These are phyloP conservation scores for Dermolepida albohirtum DNA, from an alignment of 2,888 invertebrate species.

Conservation along the genomic window DNA sequence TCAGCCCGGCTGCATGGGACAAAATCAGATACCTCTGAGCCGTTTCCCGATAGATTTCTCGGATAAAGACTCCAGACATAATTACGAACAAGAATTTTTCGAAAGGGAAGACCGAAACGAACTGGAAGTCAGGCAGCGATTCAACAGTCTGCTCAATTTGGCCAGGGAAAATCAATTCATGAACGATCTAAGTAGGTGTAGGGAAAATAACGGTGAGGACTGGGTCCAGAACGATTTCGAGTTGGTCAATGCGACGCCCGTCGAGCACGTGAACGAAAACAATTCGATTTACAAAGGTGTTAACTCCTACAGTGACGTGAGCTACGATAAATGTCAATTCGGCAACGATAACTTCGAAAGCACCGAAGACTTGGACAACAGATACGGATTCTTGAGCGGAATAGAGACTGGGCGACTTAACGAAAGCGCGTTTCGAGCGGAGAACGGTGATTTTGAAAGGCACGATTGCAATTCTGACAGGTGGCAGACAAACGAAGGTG, in stretches of 20 bases:
- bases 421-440: neutral
- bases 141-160: constrained; percentile 56
- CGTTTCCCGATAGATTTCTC: constrained; percentile 2
- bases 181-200: constrained; percentile 47
- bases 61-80: constrained; percentile 1
- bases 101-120: constrained; percentile 47
- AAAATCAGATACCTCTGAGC: neutral
- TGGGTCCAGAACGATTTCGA: constrained; percentile 46
- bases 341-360: constrained; percentile 24
- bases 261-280: constrained; percentile 16
- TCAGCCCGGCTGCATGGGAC: constrained; percentile 19
- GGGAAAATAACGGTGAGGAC: constrained; percentile 42
- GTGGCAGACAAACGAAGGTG: constrained; percentile 45
- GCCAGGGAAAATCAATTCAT: constrained; percentile 30
- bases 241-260: neutral
- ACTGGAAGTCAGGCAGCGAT: constrained; percentile 56
- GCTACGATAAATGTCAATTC: constrained; percentile 17
- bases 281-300: constrained; percentile 24
- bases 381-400: constrained; percentile 30
- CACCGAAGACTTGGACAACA: constrained; percentile 31
- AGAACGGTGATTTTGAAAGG: constrained; percentile 22
- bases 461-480: constrained; percentile 47
- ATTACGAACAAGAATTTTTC: constrained; percentile 1
- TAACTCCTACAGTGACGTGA: constrained; percentile 19
- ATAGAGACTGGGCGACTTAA: neutral